A percentile compares a stretch with the other conserved stretches of the same genome.
Conservation (phyloP, 2,888 invertebrate species). For the Andrena bicolor region DNA sequence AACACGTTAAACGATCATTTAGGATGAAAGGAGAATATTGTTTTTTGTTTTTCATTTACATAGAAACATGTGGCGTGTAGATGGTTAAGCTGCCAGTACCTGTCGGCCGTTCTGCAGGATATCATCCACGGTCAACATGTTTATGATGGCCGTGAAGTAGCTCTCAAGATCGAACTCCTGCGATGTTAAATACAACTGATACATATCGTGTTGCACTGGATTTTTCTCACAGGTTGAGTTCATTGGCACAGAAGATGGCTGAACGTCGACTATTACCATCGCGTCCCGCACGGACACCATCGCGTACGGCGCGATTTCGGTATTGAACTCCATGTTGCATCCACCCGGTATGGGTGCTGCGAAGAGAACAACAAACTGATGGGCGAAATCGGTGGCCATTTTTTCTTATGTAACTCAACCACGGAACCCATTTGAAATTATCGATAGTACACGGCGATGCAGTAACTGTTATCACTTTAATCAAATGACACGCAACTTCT, state of each 20-base stretch:
- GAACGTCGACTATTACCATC: constrained; percentile 86
- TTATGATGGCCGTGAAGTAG: constrained; percentile 88
- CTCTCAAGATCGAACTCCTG: constrained; percentile 86
- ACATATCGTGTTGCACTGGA: constrained; percentile 86
- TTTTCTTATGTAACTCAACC: constrained; percentile 13
- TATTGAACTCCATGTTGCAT: constrained; percentile 90
- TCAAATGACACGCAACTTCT: too few species aligned
- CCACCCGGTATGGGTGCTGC: constrained; percentile 93
- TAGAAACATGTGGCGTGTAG: too few species aligned
- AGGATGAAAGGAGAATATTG: too few species aligned
- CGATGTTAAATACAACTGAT: constrained; percentile 88
- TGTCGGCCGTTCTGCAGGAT: constrained; percentile 86
- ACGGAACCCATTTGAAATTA: not conserved
- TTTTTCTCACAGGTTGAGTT: constrained; percentile 80
- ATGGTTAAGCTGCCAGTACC: constrained; percentile 81
- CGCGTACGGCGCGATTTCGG: constrained; percentile 88
- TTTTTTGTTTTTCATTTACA: too few species aligned
- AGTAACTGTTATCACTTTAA: constrained; percentile 1
- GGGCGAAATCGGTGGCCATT: constrained; percentile 28
- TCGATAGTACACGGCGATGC: not conserved
- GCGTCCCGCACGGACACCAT: constrained; percentile 82
- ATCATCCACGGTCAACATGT: constrained; percentile 87
- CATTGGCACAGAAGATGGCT: constrained; percentile 85
- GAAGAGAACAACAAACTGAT: constrained; percentile 73
- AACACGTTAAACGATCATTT: too few species aligned